Conservation (phyloP, 2,888 invertebrate species). For the Acrocyrtus sp. region DNA sequence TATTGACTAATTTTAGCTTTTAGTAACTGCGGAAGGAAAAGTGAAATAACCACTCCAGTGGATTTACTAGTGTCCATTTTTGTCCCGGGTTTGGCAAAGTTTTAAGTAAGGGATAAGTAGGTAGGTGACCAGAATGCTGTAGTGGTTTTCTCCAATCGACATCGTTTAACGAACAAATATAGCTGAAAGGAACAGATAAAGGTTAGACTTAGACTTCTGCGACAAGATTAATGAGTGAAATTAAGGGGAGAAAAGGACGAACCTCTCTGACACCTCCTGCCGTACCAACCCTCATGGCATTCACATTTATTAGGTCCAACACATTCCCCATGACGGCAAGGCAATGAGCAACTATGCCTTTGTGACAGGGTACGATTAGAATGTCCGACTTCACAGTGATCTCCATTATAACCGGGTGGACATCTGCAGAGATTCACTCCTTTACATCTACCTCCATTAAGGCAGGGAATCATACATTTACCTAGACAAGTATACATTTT, state of each 20-base stretch:
- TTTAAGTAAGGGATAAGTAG: too few relatives aligned
- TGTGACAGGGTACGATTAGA: constrained; percentile 71
- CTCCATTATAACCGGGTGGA: constrained; percentile 82
- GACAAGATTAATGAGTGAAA: too few relatives aligned
- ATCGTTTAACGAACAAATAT: constrained; percentile 40
- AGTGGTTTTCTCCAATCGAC: too few relatives aligned
- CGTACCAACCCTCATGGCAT: constrained; percentile 86
- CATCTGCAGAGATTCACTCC: constrained; percentile 80
- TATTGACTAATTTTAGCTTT: too few relatives aligned
- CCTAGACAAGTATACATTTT: too few relatives aligned
- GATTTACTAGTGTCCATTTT: too few relatives aligned
- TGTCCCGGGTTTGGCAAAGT: too few relatives aligned
- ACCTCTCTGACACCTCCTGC: constrained; percentile 82
- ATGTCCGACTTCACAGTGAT: constrained; percentile 88
- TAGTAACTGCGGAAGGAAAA: too few relatives aligned
- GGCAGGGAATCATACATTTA: constrained; percentile 89
- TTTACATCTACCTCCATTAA: constrained; percentile 89
- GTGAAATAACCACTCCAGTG: too few relatives aligned
- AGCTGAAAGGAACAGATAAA: constrained; percentile 21
- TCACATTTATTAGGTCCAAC: constrained; percentile 74
- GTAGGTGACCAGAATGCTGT: too few relatives aligned
- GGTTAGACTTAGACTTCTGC: neutral
- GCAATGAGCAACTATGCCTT: constrained; percentile 77
- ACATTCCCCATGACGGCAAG: constrained; percentile 83
- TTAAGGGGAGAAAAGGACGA: constrained; percentile 66